Evolutionary conservation across 2,113 vertebrate species (phyloP), one percentile per base, ranked within the genome.

Genomic region (Neolamprologus tretocephalus): DNA sequence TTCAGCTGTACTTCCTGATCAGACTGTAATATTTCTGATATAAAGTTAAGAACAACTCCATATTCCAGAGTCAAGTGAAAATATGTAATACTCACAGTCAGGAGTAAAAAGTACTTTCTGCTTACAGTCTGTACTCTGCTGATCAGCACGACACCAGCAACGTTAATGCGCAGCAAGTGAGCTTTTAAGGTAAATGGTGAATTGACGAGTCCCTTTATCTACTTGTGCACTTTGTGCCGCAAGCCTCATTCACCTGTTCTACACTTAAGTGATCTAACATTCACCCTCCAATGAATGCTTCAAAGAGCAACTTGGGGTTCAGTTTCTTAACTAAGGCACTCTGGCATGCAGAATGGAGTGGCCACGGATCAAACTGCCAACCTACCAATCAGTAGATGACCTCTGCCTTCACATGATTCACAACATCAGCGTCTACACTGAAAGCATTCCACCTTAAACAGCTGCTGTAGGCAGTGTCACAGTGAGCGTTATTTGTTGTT

Each of bases 361-460:
- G 16, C 47, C 47, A 19, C 0, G 47, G 47, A 51, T n/a, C 8
- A 51, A 51, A 51, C 47, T 51, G 3, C 49, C 49, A 51, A 51
- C 49, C 49, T 51, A 0, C 8, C 17, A 51, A 9, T 51, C 8
- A n/a, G 3, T 51, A 51, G 4, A 51, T 51, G 49, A 51, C 4
- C 49, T 51, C 8, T 51, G 49, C 49, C 8, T 51, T 51, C 42
- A 45, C 42, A 51, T 51, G 8, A 51, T 51, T 51, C 49, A 51
- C 49, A 51, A 51, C 16, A 49, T 49, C 8, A 49, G 4, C 2
- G 1, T 51, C 47, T 19, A 19, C 17, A 19, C 17, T 51, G 17
- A 5, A 51, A 51, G 17, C 47, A 0, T 51, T 51, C 47, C 17
- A 51, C 49, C 49, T 51, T n/a, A 5, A 51, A 19, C 0, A 5